phyloP scores from a whole-genome alignment of 2,113 vertebrate species.

The Elephas maximus region DNA sequence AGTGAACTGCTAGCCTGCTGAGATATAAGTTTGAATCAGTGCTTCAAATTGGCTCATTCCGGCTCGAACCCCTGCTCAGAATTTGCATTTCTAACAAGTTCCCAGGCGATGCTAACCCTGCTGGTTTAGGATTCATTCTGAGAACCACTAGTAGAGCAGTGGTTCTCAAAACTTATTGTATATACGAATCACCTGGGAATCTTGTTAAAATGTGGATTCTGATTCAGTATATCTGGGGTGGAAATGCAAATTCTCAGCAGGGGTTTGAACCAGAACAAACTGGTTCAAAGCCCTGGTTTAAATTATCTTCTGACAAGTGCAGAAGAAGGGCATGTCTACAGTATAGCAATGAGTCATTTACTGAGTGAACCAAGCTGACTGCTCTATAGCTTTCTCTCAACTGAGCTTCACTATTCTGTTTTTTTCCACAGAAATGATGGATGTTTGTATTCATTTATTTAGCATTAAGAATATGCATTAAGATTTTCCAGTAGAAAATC shows the following conservation, averaged over 20 bases:
- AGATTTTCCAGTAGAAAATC: slow-evolving; percentile 11
- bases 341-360: background rate
- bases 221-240: no score
- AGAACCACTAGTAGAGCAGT: no score
- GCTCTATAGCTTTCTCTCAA: background rate
- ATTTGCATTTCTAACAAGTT: no score
- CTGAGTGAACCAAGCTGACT: background rate
- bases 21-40: background rate
- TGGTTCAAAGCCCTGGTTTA: background rate
- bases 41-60: no score
- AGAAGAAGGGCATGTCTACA: background rate
- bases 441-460: background rate
- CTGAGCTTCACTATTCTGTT: background rate
- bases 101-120: no score
- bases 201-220: no score
- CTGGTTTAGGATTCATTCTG: no score
- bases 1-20: background rate
- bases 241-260: no score
- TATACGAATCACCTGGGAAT: no score
- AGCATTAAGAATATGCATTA: background rate
- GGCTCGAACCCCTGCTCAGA: no score
- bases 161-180: no score
- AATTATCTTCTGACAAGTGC: background rate
- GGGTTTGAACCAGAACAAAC: no score
- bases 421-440: background rate